Evolutionary conservation across 2,888 invertebrate genomes (phyloP), one percentile per base, ranked within the genome.

Genomic region (Xestia rhomboidea): DNA sequence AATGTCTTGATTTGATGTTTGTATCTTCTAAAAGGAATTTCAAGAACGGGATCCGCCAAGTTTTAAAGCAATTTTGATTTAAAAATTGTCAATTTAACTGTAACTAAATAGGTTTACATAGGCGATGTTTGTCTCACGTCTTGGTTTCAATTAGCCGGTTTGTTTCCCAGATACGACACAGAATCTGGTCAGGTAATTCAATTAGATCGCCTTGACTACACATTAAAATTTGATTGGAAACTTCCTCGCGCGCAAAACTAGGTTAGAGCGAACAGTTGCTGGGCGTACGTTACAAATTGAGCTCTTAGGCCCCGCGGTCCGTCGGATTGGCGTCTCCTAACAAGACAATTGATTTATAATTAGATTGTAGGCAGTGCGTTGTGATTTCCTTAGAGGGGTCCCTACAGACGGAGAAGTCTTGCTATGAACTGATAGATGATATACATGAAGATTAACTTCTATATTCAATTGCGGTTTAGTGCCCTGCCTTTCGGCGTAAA

Each of bases 141-240:
- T 78, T 63, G 46, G 79, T 66, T 76, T 82, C 75, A 87, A 81
- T 85, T 68, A 83, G 68, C 70, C 81, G 75, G 77, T 85, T 87
- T 89, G 85, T 87, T 88, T 89, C 81, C 79, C 81, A 88, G 87
- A 82, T 86, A 79, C 78, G 79, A 90, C 90, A 90, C 88, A 84
- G 89, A 89, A 92, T 93, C 93, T 93, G 92, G 90, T 90, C 91
- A 91, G 92, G 92, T 93, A 92, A 94, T 94, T 93, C 93, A 94
- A 94, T 95, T 92, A 91, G 88, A 85, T 80, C 86, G 89, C 91
- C 93, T 93, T 93, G 92, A 86, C 83, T 90, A 86, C 86, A 86
- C 90, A 90, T 92, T 90, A 90, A 89, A 90, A 87, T 91, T 92
- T 93, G 93, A 95, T 95, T 95, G 93, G 90, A 75, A 82, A 90